phyloP scores from a whole-genome alignment of 2,888 invertebrate species.

The Biston stratarius region DNA sequence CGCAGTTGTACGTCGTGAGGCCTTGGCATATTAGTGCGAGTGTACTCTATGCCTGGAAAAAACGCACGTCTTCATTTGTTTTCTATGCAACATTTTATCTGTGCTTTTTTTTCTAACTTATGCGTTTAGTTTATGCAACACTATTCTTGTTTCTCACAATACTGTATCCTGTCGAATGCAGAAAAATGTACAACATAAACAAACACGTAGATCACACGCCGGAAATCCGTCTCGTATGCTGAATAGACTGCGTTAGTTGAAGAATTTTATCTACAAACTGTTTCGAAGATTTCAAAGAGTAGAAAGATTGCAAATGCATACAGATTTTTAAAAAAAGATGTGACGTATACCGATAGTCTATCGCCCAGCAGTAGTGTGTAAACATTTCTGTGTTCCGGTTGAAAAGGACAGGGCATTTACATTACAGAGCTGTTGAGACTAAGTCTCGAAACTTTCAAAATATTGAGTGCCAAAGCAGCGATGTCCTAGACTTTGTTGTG shows the following conservation, averaged over 20 bases:
- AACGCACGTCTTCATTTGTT: background rate
- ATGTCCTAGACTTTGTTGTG: too few species aligned
- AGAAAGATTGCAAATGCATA: too few species aligned
- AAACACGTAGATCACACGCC: conserved; percentile 64
- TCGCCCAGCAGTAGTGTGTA: too few species aligned
- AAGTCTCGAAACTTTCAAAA: too few species aligned
- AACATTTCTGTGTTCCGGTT: too few species aligned
- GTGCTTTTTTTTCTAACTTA: background rate
- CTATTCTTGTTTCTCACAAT: conserved; percentile 20
- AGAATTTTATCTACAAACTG: conserved; percentile 14
- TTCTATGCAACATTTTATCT: background rate
- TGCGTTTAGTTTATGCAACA: background rate
- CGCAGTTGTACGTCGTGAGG: too few species aligned
- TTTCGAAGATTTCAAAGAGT: background rate
- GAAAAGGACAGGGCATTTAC: too few species aligned
- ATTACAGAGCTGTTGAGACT: too few species aligned
- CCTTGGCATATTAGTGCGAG: too few species aligned
- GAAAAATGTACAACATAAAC: conserved; percentile 54
- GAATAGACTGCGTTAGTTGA: conserved; percentile 43
- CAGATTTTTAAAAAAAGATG: too few species aligned
- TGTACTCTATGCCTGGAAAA: background rate
- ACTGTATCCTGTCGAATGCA: conserved; percentile 33
- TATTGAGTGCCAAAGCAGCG: too few species aligned
- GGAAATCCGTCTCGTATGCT: conserved; percentile 61
- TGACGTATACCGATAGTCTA: too few species aligned